These are phyloP conservation scores for Lethocerus indicus DNA, from an alignment of 1,140 invertebrate species.

Conservation along the genomic window DNA sequence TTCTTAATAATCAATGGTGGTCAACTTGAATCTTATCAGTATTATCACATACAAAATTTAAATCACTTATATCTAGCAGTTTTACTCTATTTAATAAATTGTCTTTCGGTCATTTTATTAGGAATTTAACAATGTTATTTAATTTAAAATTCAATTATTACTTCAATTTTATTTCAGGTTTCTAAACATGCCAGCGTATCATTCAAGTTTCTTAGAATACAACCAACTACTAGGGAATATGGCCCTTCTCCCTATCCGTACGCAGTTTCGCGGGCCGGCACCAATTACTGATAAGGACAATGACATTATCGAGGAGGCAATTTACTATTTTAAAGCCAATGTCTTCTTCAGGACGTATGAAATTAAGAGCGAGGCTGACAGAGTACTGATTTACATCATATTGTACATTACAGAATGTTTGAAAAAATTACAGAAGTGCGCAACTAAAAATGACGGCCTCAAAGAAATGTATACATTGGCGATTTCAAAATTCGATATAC, in stretches of 20 bases:
- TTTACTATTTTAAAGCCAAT: slow-evolving; percentile 97
- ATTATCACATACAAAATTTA: too few relatives aligned
- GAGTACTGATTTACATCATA: slow-evolving; percentile 94
- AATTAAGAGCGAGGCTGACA: slow-evolving; percentile 91
- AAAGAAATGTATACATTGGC: slow-evolving; percentile 95
- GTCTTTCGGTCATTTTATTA: too few relatives aligned
- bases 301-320: slow-evolving; percentile 95
- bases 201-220: slow-evolving; percentile 68
- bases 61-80: too few relatives aligned
- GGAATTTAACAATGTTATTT: too few relatives aligned
- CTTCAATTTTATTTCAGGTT: too few relatives aligned
- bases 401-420: slow-evolving; percentile 98
- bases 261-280: slow-evolving; percentile 76
- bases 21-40: too few relatives aligned
- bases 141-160: too few relatives aligned
- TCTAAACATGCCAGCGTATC: slow-evolving; percentile 51
- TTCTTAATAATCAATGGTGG: too few relatives aligned
- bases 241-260: slow-evolving; percentile 75
- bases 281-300: slow-evolving; percentile 47
- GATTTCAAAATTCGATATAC: slow-evolving; percentile 90
- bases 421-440: slow-evolving; percentile 84
- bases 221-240: slow-evolving; percentile 75
- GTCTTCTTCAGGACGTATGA: slow-evolving; percentile 99
- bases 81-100: too few relatives aligned
- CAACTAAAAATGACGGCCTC: slow-evolving; percentile 69